Evolutionary conservation across 2,797 vertebrate species (phyloP).

Genomic region (Heterohyrax brucei): DNA sequence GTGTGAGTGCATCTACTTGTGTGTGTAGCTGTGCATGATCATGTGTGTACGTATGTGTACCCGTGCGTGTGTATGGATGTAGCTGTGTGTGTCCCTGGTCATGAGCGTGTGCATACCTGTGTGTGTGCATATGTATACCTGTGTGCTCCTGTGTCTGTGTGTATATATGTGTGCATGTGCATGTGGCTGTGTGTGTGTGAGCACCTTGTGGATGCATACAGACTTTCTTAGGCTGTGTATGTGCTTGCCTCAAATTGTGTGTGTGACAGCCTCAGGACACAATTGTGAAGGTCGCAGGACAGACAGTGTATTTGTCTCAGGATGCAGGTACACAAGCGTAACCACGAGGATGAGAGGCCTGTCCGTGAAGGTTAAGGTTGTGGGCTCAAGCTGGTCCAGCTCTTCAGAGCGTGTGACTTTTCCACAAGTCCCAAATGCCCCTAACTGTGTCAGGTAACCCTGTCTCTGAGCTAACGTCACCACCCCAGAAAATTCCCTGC

Average conservation of each 20-base stretch:
- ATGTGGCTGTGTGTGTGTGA: background rate
- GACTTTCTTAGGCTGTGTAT: background rate
- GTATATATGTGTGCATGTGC: background rate
- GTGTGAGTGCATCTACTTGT: background rate
- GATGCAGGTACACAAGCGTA: background rate
- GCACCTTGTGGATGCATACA: background rate
- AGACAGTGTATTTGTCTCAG: background rate
- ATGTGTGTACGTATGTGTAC: background rate
- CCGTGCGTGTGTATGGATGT: background rate
- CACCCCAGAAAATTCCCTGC: background rate
- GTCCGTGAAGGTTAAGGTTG: background rate
- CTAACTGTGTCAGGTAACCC: background rate
- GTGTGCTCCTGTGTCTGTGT: background rate
- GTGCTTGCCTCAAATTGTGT: background rate
- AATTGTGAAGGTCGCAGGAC: background rate
- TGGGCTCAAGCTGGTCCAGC: background rate
- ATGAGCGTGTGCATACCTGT: too few species aligned
- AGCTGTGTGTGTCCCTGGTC: background rate
- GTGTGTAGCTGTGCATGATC: background rate
- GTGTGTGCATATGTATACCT: too few species aligned
- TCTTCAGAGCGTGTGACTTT: background rate
- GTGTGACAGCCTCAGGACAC: background rate
- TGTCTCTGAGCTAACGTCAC: background rate
- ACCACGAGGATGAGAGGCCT: background rate
- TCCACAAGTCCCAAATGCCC: background rate